Base-by-base conservation (phyloP, 2,797 vertebrate genomes). In the Melanogrammus aeglefinus region DNA sequence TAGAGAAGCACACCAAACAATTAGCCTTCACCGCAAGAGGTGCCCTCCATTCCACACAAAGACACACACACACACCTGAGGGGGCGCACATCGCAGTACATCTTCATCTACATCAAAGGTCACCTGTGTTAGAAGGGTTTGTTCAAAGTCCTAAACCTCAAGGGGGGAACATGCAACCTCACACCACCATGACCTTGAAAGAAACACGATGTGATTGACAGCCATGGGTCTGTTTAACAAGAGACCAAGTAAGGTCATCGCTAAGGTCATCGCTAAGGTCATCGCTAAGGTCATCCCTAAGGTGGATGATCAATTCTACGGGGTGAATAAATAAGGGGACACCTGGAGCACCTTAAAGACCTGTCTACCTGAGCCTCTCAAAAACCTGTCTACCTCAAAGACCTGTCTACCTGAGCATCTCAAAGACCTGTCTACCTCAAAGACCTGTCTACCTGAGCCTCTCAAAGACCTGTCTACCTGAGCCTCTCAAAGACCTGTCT, bases 51-150 rank as follows among this genome's bases (percentile, higher is more conserved):
- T 80, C 81, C 85, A 94, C 87, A 94, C 86, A 81, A 24, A n/a
- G 4, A 84, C 85, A 51, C 84, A 84, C 73, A 86, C 91, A 97
- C 96, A 96, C 93, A 97, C 96, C 96, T 97, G 95, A 83, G 92
- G 87, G 85, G 91, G 93, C 94, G 95, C 94, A 92, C 89, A 91
- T 73, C 93, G 94, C 88, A 87, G 95, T 93, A 93, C 90, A 93
- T 95, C 96, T 95, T 96, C 96, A 95, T 96, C 94, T 96, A 97
- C 95, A 96, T 93, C 96, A 96, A 97, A 97, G 88, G 96, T 95
- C 93, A 96, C 96, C 96, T 97, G 96, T 89, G 93, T 97, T 95
- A 95, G 94, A 96, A 94, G 93, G 94, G 83, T 91, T 88, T 82
- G 94, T 96, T 96, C 96, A 90, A 93, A 83, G 92, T 83, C 91